phyloP scores from a whole-genome alignment of 2,113 vertebrate genomes.

The Cyprinodon tularosa region DNA sequence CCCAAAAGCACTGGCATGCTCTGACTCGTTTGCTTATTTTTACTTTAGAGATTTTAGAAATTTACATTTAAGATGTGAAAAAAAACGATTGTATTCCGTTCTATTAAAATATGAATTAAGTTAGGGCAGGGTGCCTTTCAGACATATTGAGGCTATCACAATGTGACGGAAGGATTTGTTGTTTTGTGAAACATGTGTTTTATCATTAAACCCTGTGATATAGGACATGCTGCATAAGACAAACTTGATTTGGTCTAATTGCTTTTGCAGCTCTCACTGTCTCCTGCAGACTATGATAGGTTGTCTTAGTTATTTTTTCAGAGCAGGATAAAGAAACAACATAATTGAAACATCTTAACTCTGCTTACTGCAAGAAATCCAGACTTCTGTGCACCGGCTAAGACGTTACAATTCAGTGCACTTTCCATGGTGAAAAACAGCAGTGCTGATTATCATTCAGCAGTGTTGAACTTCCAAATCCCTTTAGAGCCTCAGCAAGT shows the following conservation, averaged over 20 bases:
- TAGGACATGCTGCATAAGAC: constrained; percentile 7
- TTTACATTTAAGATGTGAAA: not conserved
- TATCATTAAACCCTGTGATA: constrained; percentile 24
- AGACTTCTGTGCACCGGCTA: constrained; percentile 19
- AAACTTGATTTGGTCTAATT: constrained; percentile 20
- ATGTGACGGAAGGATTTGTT: constrained; percentile 20
- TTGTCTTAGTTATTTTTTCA: too few relatives aligned
- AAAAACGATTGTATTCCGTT: not conserved
- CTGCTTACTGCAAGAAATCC: constrained; percentile 1
- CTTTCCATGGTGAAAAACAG: constrained; percentile 51
- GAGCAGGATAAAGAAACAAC: not conserved
- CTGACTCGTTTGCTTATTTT: not conserved
- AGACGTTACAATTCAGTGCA: constrained; percentile 25
- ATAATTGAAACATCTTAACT: not conserved
- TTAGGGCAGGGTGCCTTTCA: constrained; percentile 6
- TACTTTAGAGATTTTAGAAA: not conserved
- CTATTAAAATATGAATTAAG: constrained; percentile 4
- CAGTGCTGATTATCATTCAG: constrained; percentile 66
- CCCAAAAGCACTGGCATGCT: too few relatives aligned
- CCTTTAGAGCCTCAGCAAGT: constrained; percentile 60
- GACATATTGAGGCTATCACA: constrained; percentile 20
- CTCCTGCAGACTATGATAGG: not conserved
- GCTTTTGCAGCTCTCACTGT: not conserved
- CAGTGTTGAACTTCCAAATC: constrained; percentile 55
- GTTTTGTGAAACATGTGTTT: constrained; percentile 26